Evolutionary conservation across 53 echinoderm and acorn worm species (phyloP).

Genomic region (Mesocentrotus franciscanus): DNA sequence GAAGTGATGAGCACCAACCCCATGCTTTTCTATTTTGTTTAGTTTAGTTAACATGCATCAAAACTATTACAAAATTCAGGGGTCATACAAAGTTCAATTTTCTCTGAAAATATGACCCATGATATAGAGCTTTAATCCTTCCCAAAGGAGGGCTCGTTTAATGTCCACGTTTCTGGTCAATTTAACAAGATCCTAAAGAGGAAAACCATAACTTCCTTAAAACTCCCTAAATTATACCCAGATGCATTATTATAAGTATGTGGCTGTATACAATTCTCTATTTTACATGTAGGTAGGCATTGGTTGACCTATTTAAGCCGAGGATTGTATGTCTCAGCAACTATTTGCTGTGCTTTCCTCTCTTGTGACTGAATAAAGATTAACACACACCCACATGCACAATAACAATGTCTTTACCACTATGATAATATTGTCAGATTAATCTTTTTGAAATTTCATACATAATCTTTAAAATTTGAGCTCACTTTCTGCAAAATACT

Average conservation of each 20-base stretch:
- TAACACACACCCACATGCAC: neutral
- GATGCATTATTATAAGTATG: neutral
- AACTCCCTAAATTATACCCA: constrained; percentile 16
- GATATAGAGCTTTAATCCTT: neutral
- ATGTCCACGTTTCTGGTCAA: constrained; percentile 28
- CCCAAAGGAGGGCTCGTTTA: neutral
- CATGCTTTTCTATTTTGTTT: neutral
- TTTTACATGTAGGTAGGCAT: too few relatives aligned
- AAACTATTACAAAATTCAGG: neutral
- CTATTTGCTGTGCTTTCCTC: too few relatives aligned
- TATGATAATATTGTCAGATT: too few relatives aligned
- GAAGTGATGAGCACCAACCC: too few relatives aligned
- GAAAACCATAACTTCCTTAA: constrained; percentile 17
- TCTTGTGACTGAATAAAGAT: too few relatives aligned
- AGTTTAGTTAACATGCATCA: neutral
- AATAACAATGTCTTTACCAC: neutral
- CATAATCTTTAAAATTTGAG: too few relatives aligned
- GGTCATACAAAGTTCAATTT: neutral
- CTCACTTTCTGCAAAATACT: too few relatives aligned
- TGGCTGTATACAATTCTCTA: too few relatives aligned
- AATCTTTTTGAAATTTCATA: too few relatives aligned
- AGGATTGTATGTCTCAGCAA: too few relatives aligned
- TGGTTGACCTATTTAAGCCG: too few relatives aligned
- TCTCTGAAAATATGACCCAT: neutral
- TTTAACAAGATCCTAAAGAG: neutral